phyloP scores from a whole-genome alignment of 2,113 vertebrate species.

The Cathartes aura region DNA sequence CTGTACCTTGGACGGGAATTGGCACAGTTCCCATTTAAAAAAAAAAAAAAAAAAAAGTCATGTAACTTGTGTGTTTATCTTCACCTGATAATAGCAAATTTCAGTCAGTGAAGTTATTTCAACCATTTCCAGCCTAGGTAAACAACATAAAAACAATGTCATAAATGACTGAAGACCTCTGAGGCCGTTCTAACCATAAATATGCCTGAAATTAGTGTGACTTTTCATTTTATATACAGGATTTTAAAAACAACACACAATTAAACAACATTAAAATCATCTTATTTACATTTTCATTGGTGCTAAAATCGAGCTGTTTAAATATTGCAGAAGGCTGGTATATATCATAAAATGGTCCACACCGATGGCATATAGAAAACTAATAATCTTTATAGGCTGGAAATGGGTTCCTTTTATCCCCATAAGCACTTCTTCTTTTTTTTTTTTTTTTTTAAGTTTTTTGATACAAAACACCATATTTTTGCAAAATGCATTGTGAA shows the following conservation, averaged over 20 bases:
- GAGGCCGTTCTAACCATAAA: slow-evolving; percentile 78
- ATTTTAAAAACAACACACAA: slow-evolving; percentile 76
- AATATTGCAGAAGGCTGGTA: slow-evolving; percentile 82
- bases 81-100: slow-evolving; percentile 61
- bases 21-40: background rate
- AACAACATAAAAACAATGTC: slow-evolving; percentile 75
- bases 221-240: slow-evolving; percentile 85
- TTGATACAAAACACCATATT: slow-evolving; percentile 68
- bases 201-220: slow-evolving; percentile 81
- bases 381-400: slow-evolving; percentile 74
- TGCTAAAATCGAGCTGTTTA: slow-evolving; percentile 79
- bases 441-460: slow-evolving; percentile 32
- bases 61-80: slow-evolving; percentile 50
- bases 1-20: background rate
- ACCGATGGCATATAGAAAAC: slow-evolving; percentile 71
- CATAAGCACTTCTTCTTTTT: slow-evolving; percentile 55
- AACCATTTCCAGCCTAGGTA: slow-evolving; percentile 81
- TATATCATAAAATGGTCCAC: slow-evolving; percentile 72
- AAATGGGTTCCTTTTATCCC: slow-evolving; percentile 70
- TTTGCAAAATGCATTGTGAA: slow-evolving; percentile 70
- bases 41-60: background rate
- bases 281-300: slow-evolving; percentile 87
- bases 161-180: slow-evolving; percentile 76
- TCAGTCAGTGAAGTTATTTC: slow-evolving; percentile 64
- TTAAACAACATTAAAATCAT: slow-evolving; percentile 85